These are phyloP conservation scores for Ophthalmolycus amberensis DNA, from an alignment of 2,113 vertebrate species.

Conservation along the genomic window DNA sequence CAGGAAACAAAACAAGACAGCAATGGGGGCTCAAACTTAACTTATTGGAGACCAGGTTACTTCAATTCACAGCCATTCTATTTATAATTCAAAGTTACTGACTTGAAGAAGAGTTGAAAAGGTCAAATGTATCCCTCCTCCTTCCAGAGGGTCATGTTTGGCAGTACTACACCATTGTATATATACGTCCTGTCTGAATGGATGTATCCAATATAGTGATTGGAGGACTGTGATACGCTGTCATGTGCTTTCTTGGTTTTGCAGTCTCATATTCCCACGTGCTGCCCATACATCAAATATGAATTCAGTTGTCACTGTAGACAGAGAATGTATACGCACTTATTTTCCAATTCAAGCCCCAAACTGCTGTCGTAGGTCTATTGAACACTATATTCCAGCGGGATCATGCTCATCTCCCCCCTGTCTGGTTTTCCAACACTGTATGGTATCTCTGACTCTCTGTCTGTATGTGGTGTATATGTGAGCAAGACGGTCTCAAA, in stretches of 20 bases:
- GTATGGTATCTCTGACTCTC: constrained; percentile 54
- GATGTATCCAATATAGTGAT: background rate
- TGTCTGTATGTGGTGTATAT: constrained; percentile 33
- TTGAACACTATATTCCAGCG: constrained; percentile 44
- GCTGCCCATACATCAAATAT: constrained; percentile 17
- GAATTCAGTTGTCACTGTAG: constrained; percentile 33
- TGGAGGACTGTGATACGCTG: background rate
- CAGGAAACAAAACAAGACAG: constrained; percentile 37
- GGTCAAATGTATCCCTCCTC: constrained; percentile 8
- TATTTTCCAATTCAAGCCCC: constrained; percentile 41
- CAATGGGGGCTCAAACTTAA: constrained; percentile 6
- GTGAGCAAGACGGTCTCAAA: background rate
- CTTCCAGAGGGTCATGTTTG: background rate
- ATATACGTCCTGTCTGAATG: background rate
- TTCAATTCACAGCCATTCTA: constrained; percentile 20
- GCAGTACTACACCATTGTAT: background rate
- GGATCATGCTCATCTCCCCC: constrained; percentile 48
- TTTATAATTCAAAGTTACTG: constrained; percentile 1
- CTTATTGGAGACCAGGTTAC: background rate
- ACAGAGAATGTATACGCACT: constrained; percentile 26
- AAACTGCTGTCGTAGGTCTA: constrained; percentile 45
- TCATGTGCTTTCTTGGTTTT: background rate
- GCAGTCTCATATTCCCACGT: constrained; percentile 18
- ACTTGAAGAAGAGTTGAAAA: constrained; percentile 36
- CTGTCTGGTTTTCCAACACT: constrained; percentile 52